A percentile compares a stretch with the other conserved stretches of the same genome.
Conservation (phyloP, 2,797 vertebrate genomes). For the Sphenopsis melanotis region DNA sequence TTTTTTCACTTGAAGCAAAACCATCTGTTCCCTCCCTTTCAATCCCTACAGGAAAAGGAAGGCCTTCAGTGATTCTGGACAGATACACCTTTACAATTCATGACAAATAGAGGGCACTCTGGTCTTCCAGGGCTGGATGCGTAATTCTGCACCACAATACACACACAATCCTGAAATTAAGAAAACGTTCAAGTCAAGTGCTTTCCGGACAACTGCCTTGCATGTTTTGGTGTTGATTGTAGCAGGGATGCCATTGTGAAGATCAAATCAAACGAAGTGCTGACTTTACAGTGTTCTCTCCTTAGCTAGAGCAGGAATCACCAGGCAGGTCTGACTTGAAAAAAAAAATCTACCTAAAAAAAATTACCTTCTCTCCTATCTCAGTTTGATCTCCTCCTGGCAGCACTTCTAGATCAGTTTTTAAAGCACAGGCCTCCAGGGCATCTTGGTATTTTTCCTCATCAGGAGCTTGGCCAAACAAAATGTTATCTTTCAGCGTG, state of each 20-base stretch:
- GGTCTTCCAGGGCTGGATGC: background rate
- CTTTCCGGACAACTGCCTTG: background rate
- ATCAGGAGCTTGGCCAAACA: constrained; percentile 84
- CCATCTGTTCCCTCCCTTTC: background rate
- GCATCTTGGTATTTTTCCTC: constrained; percentile 84
- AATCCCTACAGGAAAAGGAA: background rate
- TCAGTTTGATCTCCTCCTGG: constrained; percentile 93
- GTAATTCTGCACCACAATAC: background rate
- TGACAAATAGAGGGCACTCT: background rate
- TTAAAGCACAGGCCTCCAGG: constrained; percentile 89
- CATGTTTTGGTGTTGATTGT: background rate
- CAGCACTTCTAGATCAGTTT: constrained; percentile 89
- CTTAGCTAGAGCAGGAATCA: background rate
- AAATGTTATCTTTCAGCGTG: constrained; percentile 91
- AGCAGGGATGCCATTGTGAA: background rate
- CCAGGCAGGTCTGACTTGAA: background rate
- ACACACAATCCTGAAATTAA: background rate
- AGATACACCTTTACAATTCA: background rate
- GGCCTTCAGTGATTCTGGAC: background rate
- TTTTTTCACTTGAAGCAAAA: background rate
- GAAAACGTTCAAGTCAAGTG: background rate
- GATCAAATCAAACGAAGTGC: background rate
- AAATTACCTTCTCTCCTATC: constrained; percentile 93
- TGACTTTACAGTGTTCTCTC: background rate
- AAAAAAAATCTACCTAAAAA: background rate